Evolutionary conservation across 2,113 vertebrate species (phyloP).

Genomic region (Eidolon helvum): DNA sequence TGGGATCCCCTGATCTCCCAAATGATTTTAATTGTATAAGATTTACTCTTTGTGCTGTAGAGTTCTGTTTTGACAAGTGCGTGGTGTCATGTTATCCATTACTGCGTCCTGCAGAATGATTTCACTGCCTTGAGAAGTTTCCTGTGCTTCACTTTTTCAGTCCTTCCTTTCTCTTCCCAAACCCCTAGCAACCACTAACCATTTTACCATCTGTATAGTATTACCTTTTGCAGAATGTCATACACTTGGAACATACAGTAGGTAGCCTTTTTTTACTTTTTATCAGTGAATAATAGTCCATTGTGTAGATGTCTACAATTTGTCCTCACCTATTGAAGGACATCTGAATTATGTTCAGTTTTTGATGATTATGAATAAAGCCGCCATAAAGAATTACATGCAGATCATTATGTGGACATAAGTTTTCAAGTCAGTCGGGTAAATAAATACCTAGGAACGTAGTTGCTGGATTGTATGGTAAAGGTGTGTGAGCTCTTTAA

Average conservation of each 20-base stretch:
- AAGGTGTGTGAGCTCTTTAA: not conserved
- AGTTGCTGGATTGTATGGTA: not conserved
- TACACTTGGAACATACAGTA: not conserved
- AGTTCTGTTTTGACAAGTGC: not conserved
- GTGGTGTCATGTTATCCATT: not conserved
- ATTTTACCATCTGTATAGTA: not conserved
- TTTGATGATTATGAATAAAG: not conserved
- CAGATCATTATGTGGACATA: not conserved
- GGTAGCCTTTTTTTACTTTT: not conserved
- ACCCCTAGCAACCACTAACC: not conserved
- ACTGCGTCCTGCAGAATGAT: not conserved
- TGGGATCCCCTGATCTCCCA: not conserved
- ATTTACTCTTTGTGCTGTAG: not conserved
- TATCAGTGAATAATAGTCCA: not conserved
- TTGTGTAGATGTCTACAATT: not conserved
- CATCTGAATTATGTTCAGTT: constrained; percentile 5
- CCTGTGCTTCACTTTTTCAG: not conserved
- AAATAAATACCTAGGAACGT: not conserved
- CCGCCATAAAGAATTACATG: not conserved
- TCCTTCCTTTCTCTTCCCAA: not conserved
- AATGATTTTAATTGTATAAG: not conserved
- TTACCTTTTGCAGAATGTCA: not conserved
- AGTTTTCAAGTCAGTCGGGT: not conserved
- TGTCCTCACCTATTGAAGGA: not conserved
- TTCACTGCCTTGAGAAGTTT: not conserved